Evolutionary conservation across 2,888 invertebrate species (phyloP).

Genomic region (Gymnoscelis rufifasciata): DNA sequence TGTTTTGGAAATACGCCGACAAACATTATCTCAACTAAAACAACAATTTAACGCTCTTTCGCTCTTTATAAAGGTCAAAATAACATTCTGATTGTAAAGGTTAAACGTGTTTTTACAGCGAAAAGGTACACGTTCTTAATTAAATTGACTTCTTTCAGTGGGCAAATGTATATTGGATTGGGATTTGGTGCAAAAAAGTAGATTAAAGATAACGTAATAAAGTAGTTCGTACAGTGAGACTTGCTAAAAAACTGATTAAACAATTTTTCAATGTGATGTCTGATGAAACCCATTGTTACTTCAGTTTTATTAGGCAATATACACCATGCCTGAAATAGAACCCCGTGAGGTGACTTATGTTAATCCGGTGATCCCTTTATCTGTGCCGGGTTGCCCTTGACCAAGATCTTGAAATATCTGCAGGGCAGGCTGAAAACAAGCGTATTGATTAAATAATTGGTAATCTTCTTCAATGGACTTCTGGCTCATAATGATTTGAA

Average conservation of each 20-base stretch:
- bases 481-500: not conserved
- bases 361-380: conserved; percentile 27
- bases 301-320: conserved; percentile 16
- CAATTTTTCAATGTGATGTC: too few relatives aligned
- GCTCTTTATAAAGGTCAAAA: not conserved
- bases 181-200: too few relatives aligned
- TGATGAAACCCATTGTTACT: conserved; percentile 3
- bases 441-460: not conserved
- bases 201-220: too few relatives aligned
- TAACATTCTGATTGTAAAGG: not conserved
- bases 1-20: not conserved
- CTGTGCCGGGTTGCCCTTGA: conserved; percentile 33
- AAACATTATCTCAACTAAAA: not conserved
- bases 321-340: conserved; percentile 26
- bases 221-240: too few relatives aligned
- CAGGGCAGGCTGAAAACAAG: conserved; percentile 28
- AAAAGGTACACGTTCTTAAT: not conserved
- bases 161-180: too few relatives aligned
- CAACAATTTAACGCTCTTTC: not conserved
- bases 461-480: not conserved
- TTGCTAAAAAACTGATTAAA: too few relatives aligned
- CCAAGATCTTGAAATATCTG: conserved; percentile 35
- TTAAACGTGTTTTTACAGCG: not conserved
- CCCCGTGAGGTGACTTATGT: conserved; percentile 34
- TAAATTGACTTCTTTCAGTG: not conserved